Percentiles rank a stretch among this genome's conserved stretches.
These are phyloP conservation scores for Ichneumon xanthorius DNA, from an alignment of 2,888 invertebrate genomes.

Conservation along the genomic window DNA sequence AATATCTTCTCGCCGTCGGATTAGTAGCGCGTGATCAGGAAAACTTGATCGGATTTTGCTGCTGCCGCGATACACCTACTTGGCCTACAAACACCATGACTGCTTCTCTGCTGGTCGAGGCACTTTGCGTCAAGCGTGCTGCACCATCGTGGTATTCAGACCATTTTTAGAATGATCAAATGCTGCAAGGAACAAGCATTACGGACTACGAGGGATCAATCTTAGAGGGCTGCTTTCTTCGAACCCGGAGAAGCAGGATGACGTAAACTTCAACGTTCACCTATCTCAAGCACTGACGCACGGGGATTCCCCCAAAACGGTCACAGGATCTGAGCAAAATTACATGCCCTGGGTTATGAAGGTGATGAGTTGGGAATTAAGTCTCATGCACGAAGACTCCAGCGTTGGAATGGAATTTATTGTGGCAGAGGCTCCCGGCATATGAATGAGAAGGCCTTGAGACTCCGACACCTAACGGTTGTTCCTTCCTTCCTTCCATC, in stretches of 20 bases:
- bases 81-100: slow-evolving; percentile 5
- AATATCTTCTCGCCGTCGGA: slow-evolving; percentile 62
- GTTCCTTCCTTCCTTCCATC: slow-evolving; percentile 38
- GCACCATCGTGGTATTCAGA: background rate
- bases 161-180: background rate
- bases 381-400: background rate
- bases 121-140: background rate
- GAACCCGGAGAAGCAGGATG: background rate
- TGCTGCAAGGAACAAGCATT: background rate
- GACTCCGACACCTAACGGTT: slow-evolving; percentile 55
- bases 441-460: slow-evolving; percentile 46
- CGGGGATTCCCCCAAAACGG: background rate
- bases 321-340: background rate
- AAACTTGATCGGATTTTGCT: slow-evolving; percentile 54
- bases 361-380: background rate
- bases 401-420: background rate
- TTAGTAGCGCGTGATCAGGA: slow-evolving; percentile 64
- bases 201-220: background rate
- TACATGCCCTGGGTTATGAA: background rate
- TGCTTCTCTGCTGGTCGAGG: background rate
- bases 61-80: background rate
- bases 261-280: background rate
- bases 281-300: background rate
- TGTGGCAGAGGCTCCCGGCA: slow-evolving; percentile 8
- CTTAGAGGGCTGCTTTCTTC: background rate